These are phyloP conservation scores for Alces alces DNA, from an alignment of 2,113 vertebrate genomes.

Conservation along the genomic window DNA sequence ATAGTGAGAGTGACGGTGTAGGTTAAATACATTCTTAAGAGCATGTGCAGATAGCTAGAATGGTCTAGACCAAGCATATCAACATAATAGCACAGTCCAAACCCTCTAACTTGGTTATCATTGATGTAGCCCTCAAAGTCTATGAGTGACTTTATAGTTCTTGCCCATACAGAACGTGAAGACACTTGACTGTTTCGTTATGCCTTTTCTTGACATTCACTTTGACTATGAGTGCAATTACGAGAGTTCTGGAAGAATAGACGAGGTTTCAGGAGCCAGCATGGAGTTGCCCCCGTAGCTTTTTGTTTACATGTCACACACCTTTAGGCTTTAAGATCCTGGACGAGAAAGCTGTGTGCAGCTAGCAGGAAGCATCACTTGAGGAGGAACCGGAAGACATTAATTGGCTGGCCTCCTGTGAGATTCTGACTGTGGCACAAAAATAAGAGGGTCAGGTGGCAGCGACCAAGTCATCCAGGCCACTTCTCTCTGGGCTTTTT, in stretches of 20 bases:
- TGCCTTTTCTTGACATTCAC: neutral
- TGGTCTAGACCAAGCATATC: neutral
- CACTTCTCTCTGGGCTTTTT: slow-evolving; percentile 29
- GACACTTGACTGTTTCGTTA: neutral
- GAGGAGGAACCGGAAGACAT: slow-evolving; percentile 33
- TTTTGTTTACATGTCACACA: neutral
- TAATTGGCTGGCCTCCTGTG: neutral
- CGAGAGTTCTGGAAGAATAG: neutral
- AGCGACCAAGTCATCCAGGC: neutral
- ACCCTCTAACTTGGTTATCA: neutral
- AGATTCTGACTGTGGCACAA: slow-evolving; percentile 23
- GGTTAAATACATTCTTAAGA: neutral
- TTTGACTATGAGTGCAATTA: neutral
- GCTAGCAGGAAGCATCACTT: neutral
- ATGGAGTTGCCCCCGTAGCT: neutral
- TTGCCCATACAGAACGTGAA: neutral
- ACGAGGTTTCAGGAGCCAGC: neutral
- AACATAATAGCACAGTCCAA: neutral
- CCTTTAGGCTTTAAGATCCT: neutral
- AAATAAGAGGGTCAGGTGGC: neutral
- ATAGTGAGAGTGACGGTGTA: neutral
- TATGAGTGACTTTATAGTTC: neutral
- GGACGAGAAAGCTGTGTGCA: neutral
- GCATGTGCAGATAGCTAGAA: neutral
- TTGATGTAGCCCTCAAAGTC: neutral